phyloP scores from a whole-genome alignment of 2,797 vertebrate species.

The Aythya fuligula region DNA sequence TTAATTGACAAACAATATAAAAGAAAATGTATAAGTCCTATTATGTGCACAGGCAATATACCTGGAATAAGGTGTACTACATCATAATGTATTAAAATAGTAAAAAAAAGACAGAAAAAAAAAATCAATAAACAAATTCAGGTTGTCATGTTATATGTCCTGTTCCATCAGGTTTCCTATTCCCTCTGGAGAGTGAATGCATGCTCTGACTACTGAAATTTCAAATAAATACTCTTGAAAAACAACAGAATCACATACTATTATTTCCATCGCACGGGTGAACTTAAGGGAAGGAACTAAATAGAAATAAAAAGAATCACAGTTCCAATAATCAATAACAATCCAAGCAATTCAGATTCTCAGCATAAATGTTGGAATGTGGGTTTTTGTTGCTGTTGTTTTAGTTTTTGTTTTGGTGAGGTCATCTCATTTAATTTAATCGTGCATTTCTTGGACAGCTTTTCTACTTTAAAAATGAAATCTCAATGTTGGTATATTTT shows the following conservation, averaged over 20 bases:
- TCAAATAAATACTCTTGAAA: not conserved
- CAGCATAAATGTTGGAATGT: not conserved
- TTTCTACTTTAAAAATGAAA: conserved; percentile 23
- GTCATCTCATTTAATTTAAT: not conserved
- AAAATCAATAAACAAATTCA: not conserved
- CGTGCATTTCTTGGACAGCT: not conserved
- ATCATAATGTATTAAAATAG: not conserved
- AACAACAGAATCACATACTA: not conserved
- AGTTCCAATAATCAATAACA: not conserved
- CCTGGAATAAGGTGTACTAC: not conserved
- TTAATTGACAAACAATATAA: not conserved
- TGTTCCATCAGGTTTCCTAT: not conserved
- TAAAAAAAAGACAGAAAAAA: not conserved
- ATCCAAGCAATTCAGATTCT: not conserved
- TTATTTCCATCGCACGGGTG: not conserved
- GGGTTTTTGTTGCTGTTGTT: not conserved
- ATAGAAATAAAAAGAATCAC: not conserved
- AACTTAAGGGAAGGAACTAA: not conserved
- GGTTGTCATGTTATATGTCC: not conserved
- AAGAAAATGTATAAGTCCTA: not conserved
- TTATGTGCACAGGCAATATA: not conserved
- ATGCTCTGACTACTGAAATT: not conserved
- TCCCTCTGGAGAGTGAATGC: not conserved
- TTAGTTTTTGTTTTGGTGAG: not conserved
- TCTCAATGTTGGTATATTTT: conserved; percentile 6